These are phyloP conservation scores for Heliopora coerulea DNA, from an alignment of 92 coral and sea anemone genomes.

Conservation along the genomic window DNA sequence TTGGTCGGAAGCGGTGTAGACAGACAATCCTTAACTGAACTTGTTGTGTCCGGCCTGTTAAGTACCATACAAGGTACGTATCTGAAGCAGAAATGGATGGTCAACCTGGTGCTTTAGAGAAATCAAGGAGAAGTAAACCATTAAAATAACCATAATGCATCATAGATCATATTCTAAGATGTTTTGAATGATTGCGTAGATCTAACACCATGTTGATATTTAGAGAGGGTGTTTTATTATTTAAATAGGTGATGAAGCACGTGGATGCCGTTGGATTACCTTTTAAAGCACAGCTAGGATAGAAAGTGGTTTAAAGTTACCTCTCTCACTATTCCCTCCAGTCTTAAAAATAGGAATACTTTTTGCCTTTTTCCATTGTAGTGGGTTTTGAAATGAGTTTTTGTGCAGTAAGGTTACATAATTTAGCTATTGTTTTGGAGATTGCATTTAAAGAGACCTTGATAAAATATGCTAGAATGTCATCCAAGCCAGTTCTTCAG, in stretches of 20 bases:
- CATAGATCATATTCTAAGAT: neutral
- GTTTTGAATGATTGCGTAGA: neutral
- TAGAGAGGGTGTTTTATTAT: neutral
- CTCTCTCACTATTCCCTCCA: neutral
- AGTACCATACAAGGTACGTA: neutral
- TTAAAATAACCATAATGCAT: neutral
- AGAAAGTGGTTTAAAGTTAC: neutral
- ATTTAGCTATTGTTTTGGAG: neutral
- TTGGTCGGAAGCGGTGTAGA: too few relatives aligned
- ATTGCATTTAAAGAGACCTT: too few relatives aligned
- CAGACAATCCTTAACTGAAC: neutral
- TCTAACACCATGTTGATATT: conserved; percentile 10
- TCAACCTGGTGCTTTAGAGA: neutral
- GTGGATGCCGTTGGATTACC: neutral
- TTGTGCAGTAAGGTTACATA: neutral
- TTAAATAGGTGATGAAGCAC: neutral
- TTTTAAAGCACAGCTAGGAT: too few relatives aligned
- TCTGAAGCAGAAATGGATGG: neutral
- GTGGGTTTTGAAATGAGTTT: neutral
- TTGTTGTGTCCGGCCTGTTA: conserved; percentile 6
- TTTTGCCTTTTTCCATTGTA: neutral
- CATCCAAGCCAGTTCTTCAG: too few relatives aligned
- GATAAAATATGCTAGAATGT: too few relatives aligned
- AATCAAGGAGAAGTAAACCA: neutral
- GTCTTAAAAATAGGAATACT: neutral